Evolutionary conservation across 92 coral and sea anemone species (phyloP).

Genomic region (Zoanthus solanderi): DNA sequence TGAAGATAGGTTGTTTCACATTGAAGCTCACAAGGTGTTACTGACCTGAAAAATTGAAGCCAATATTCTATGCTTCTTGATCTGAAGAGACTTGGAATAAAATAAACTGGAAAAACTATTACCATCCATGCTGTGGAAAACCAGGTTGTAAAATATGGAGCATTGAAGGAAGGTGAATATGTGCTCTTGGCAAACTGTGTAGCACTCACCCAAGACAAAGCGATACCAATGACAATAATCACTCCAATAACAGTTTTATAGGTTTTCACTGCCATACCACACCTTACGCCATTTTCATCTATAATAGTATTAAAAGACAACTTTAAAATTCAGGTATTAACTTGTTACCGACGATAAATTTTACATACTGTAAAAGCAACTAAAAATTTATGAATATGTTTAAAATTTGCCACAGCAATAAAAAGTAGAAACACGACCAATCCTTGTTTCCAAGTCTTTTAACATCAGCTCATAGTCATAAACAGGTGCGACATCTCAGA

Average conservation of each 20-base stretch:
- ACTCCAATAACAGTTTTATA: slow-evolving; percentile 72
- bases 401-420: too few species aligned
- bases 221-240: slow-evolving; percentile 77
- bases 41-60: slow-evolving; percentile 55
- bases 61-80: slow-evolving; percentile 36
- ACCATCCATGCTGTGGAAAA: slow-evolving; percentile 89
- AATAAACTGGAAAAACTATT: slow-evolving; percentile 73
- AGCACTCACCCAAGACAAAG: slow-evolving; percentile 86
- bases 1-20: neutral
- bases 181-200: slow-evolving; percentile 92
- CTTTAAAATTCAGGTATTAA: too few species aligned
- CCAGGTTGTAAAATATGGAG: slow-evolving; percentile 87
- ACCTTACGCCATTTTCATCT: slow-evolving; percentile 8
- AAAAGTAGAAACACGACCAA: too few species aligned
- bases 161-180: slow-evolving; percentile 77
- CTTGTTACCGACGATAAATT: too few species aligned
- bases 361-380: too few species aligned
- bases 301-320: neutral
- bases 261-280: slow-evolving; percentile 35
- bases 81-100: slow-evolving; percentile 44
- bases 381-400: too few species aligned
- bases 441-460: too few species aligned
- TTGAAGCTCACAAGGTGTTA: neutral
- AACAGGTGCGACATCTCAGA: too few species aligned
- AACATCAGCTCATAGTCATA: too few species aligned